Percentiles rank a stretch among this genome's conserved stretches.
phyloP scores from a whole-genome alignment of 1,140 invertebrate genomes.

The Agrypnia vestita region DNA sequence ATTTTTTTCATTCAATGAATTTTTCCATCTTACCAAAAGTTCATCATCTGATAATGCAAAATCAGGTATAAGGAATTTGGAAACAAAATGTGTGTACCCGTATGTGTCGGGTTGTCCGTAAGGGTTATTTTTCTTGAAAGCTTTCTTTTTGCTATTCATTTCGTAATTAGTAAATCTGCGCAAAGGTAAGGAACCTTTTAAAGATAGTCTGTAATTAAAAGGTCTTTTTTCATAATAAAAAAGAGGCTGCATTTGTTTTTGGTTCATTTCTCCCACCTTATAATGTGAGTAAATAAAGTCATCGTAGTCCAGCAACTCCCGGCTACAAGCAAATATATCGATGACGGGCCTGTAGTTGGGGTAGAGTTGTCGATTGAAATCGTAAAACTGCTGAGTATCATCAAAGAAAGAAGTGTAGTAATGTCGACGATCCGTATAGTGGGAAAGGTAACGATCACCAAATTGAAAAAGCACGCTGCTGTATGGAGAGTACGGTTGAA shows the following conservation, averaged over 20 bases:
- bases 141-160: slow-evolving; percentile 55
- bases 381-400: slow-evolving; percentile 54
- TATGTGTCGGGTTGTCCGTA: slow-evolving; percentile 50
- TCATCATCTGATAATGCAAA: slow-evolving; percentile 64
- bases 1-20: slow-evolving; percentile 54
- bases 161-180: slow-evolving; percentile 54
- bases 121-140: slow-evolving; percentile 55
- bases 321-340: slow-evolving; percentile 53
- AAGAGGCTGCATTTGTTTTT: slow-evolving; percentile 57
- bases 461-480: slow-evolving; percentile 50
- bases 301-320: slow-evolving; percentile 61
- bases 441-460: slow-evolving; percentile 48
- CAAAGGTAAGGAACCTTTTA: slow-evolving; percentile 23
- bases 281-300: slow-evolving; percentile 57
- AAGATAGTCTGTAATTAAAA: slow-evolving; percentile 52
- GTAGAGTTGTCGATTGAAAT: slow-evolving; percentile 48
- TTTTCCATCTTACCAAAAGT: slow-evolving; percentile 60
- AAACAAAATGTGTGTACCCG: slow-evolving; percentile 57
- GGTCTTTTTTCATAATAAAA: slow-evolving; percentile 53
- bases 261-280: slow-evolving; percentile 51
- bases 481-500: slow-evolving; percentile 54
- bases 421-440: slow-evolving; percentile 50
- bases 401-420: slow-evolving; percentile 54
- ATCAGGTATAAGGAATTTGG: slow-evolving; percentile 62
- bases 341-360: slow-evolving; percentile 53